A percentile compares a stretch with the other conserved stretches of the same genome.
Evolutionary conservation across 2,888 invertebrate species (phyloP).

Genomic region (Penaeus monodon): DNA sequence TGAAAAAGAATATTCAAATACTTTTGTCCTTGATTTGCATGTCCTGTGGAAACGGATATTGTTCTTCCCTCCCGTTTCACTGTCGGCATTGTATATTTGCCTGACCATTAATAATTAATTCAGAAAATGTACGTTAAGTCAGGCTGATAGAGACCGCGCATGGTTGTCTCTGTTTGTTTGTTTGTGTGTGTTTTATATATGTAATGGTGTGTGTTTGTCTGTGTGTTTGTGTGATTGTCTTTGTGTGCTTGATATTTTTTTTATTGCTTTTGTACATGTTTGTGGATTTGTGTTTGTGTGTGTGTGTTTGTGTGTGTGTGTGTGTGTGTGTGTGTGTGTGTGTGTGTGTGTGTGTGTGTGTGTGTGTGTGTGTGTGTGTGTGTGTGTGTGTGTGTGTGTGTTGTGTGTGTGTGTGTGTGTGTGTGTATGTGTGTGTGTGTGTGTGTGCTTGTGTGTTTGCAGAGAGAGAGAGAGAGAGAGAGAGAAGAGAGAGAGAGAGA

Average conservation of each 20-base stretch:
- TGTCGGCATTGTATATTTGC: background rate
- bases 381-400: too few species aligned
- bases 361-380: background rate
- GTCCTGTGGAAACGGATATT: too few species aligned
- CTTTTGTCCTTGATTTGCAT: too few species aligned
- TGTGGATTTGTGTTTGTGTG: slow-evolving; percentile 9
- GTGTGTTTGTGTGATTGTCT: background rate
- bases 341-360: background rate
- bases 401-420: too few species aligned
- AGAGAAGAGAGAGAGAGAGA: too few species aligned
- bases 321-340: slow-evolving; percentile 4
- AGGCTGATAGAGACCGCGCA: too few species aligned
- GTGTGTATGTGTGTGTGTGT: background rate
- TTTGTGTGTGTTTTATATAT: background rate
- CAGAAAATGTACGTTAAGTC: too few species aligned
- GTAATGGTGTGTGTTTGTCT: background rate
- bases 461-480: too few species aligned
- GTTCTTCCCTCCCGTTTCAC: background rate
- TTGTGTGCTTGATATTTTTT: background rate
- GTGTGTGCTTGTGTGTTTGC: too few species aligned
- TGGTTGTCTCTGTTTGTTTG: background rate
- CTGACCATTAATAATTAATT: too few species aligned
- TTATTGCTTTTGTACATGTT: background rate
- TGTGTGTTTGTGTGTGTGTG: slow-evolving; percentile 28
- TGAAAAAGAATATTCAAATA: too few species aligned